These are phyloP conservation scores for Rhagoletis zephyria DNA, from an alignment of 1,140 invertebrate species.

Conservation along the genomic window DNA sequence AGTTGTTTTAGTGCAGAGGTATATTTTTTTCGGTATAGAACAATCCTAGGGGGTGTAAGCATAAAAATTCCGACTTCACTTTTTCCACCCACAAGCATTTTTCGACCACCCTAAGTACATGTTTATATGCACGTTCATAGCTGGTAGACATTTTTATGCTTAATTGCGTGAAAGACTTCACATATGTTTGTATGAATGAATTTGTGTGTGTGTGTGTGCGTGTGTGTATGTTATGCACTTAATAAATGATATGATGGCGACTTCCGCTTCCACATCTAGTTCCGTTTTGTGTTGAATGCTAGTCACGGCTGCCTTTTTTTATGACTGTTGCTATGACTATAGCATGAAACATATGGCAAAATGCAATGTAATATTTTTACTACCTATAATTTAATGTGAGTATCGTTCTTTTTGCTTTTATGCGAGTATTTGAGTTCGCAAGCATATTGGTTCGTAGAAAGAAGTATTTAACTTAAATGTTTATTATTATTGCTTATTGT, in stretches of 20 bases:
- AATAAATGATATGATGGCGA: constrained; percentile 51
- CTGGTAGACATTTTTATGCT: constrained; percentile 17
- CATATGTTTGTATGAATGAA: neutral
- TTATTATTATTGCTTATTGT: constrained; percentile 37
- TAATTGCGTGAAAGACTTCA: constrained; percentile 31
- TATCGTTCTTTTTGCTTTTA: neutral
- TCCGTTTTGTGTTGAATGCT: constrained; percentile 1
- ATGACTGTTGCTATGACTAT: neutral
- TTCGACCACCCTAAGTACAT: neutral
- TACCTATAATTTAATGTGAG: constrained; percentile 10
- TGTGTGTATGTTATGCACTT: neutral
- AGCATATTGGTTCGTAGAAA: constrained; percentile 6
- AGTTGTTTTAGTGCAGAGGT: too few species aligned
- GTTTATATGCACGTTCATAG: neutral
- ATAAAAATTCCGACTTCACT: too few species aligned
- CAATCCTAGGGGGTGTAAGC: too few species aligned
- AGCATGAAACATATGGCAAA: constrained; percentile 17
- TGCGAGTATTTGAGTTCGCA: neutral
- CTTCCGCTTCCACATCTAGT: constrained; percentile 40
- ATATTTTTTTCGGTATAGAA: too few species aligned
- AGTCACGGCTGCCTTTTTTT: neutral
- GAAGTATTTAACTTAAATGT: constrained; percentile 44
- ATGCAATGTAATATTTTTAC: constrained; percentile 19
- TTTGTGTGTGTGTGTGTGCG: neutral
- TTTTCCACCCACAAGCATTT: too few species aligned